These are phyloP conservation scores for Marcusenius ussheri DNA, from an alignment of 2,113 vertebrate species.

Conservation along the genomic window DNA sequence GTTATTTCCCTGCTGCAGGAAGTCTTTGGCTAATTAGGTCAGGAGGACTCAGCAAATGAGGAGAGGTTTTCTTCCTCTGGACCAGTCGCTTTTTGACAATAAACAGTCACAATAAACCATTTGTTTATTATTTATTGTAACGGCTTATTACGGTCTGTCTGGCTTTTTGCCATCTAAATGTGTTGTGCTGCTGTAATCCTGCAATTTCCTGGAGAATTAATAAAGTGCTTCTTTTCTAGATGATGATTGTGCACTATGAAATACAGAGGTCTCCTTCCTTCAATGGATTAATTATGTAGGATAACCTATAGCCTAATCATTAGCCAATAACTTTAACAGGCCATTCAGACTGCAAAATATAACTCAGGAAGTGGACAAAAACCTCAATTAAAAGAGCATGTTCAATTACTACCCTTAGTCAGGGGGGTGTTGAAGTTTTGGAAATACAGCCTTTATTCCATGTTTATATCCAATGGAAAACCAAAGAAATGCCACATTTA, in stretches of 20 bases:
- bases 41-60: not conserved
- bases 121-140: not conserved
- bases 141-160: not conserved
- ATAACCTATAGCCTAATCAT: not conserved
- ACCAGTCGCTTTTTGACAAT: not conserved
- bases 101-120: not conserved
- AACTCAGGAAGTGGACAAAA: not conserved
- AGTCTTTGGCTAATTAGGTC: conserved; percentile 36
- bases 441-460: not conserved
- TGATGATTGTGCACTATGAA: not conserved
- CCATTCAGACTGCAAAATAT: not conserved
- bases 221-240: not conserved
- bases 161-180: not conserved
- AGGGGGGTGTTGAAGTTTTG: not conserved
- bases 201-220: not conserved
- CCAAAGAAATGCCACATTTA: conserved; percentile 71
- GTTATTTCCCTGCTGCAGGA: conserved; percentile 55
- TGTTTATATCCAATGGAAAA: conserved; percentile 39
- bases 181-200: not conserved
- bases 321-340: not conserved
- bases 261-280: not conserved
- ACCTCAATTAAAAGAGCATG: not conserved
- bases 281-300: not conserved
- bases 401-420: not conserved
- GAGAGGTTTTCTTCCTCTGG: not conserved